Percentiles rank a stretch among this genome's conserved stretches.
Conservation (phyloP, 2,113 vertebrate species). For the Leucopternis melanops region DNA sequence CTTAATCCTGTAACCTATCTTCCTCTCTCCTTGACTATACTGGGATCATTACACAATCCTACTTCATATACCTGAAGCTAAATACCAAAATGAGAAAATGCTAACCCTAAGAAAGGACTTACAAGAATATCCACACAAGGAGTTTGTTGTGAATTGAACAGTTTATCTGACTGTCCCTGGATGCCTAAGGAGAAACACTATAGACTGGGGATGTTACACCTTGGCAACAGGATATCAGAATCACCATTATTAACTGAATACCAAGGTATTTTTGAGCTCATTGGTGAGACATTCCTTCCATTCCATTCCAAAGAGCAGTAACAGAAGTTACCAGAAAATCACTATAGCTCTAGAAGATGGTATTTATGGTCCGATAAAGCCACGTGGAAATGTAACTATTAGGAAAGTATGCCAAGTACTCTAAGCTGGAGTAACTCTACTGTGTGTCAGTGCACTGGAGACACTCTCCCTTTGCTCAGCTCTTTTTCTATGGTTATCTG, state of each 20-base stretch:
- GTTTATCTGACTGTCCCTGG: not conserved
- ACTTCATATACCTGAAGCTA: not conserved
- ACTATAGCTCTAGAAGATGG: not conserved
- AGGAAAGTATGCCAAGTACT: not conserved
- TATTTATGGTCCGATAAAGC: not conserved
- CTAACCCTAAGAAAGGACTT: not conserved
- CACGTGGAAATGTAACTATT: not conserved
- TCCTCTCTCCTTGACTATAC: not conserved
- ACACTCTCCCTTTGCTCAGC: not conserved
- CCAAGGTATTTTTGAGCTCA: not conserved
- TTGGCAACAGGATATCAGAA: not conserved
- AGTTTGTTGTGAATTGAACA: not conserved
- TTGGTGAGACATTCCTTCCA: not conserved
- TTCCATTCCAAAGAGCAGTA: not conserved
- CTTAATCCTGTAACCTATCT: not conserved
- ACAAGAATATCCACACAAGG: not conserved
- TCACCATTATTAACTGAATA: not conserved
- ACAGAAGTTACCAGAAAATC: not conserved
- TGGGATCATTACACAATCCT: not conserved
- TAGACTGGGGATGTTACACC: not conserved
- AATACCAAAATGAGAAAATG: not conserved
- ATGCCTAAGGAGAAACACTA: not conserved
- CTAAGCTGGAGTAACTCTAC: not conserved
- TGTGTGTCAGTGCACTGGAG: not conserved
- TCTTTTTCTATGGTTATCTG: not conserved